Conservation (phyloP, 2,888 invertebrate species). For the Calliphora vomitoria region DNA sequence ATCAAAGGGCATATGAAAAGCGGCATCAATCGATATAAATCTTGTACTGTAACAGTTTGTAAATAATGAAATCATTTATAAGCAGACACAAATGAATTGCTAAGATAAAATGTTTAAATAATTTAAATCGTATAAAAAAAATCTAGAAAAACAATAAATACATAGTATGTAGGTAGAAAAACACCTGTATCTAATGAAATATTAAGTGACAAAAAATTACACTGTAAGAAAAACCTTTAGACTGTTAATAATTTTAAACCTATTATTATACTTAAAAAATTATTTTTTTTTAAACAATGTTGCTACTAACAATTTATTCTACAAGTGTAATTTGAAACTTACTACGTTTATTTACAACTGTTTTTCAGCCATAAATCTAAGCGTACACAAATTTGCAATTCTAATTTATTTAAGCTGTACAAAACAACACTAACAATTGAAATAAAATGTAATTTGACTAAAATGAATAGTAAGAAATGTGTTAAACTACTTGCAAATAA, state of each 20-base stretch:
- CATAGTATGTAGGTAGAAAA: not conserved
- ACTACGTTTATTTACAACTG: constrained; percentile 35
- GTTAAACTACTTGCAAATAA: constrained; percentile 41
- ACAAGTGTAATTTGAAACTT: not conserved
- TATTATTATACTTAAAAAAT: too few relatives aligned
- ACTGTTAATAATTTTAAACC: too few relatives aligned
- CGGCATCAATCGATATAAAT: not conserved
- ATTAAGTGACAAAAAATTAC: constrained; percentile 2
- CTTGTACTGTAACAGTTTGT: not conserved
- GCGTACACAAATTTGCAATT: constrained; percentile 51
- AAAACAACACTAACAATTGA: not conserved
- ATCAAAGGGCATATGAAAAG: not conserved
- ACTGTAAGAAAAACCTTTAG: not conserved
- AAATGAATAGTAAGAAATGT: not conserved
- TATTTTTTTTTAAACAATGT: too few relatives aligned
- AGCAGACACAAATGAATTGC: not conserved
- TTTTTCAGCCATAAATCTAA: constrained; percentile 41
- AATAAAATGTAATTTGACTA: not conserved
- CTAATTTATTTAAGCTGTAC: constrained; percentile 19
- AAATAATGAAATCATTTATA: not conserved
- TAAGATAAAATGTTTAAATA: constrained; percentile 10
- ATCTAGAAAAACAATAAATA: not conserved
- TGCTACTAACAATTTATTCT: not conserved
- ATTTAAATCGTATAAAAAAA: not conserved
- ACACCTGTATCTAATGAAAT: not conserved